Conservation (phyloP, 2,797 vertebrate species). For the Halcyon badia region DNA sequence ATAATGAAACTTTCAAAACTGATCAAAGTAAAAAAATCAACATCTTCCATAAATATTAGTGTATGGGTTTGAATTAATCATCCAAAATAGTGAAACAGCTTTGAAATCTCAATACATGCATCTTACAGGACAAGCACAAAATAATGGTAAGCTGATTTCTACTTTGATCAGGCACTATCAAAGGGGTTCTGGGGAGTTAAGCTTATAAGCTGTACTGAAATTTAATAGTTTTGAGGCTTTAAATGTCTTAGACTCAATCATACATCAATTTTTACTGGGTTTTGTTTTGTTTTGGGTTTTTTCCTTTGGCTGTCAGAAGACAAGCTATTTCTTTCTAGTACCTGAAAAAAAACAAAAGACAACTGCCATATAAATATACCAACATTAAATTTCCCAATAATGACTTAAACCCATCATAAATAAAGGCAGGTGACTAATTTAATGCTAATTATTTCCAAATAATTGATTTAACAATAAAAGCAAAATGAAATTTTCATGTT, state of each 20-base stretch:
- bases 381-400: slow-evolving; percentile 1
- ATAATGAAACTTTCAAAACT: neutral
- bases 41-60: neutral
- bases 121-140: neutral
- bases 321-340: neutral
- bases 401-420: slow-evolving; percentile 3
- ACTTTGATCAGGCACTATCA: neutral
- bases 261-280: too few relatives aligned
- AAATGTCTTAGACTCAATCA: neutral
- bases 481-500: neutral
- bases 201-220: neutral
- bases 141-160: neutral
- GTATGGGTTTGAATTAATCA: neutral
- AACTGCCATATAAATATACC: slow-evolving; percentile 10
- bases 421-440: slow-evolving; percentile 36
- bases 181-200: neutral
- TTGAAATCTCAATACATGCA: neutral
- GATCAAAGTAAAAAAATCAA: neutral
- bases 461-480: slow-evolving; percentile 7
- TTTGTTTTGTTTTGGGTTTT: too few relatives aligned
- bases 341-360: slow-evolving; percentile 18
- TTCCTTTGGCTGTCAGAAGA: neutral
- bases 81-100: neutral
- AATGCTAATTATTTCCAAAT: slow-evolving; percentile 20
- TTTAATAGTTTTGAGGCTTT: neutral